phyloP scores from a whole-genome alignment of 1,140 invertebrate species.

The Drosophila littoralis region DNA sequence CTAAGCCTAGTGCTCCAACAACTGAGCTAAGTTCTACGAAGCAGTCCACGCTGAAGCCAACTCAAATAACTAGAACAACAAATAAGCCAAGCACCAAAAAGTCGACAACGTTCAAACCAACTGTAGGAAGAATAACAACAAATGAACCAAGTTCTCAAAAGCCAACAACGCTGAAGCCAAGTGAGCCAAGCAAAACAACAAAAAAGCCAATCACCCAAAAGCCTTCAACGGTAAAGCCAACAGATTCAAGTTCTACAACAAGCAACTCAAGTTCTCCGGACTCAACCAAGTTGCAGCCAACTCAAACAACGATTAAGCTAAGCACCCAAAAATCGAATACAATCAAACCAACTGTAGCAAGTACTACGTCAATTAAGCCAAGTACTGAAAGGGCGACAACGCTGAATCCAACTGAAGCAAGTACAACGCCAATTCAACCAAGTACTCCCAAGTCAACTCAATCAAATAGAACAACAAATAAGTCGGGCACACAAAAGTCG shows the following conservation, averaged over 20 bases:
- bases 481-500: background rate
- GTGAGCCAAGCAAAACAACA: background rate
- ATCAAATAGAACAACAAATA: no score
- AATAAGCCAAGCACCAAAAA: no score
- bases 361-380: background rate
- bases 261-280: background rate
- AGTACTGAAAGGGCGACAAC: background rate
- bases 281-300: background rate
- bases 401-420: no score
- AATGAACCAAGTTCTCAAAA: no score
- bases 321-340: background rate
- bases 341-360: background rate
- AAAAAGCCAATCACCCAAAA: background rate
- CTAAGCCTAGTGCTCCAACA: background rate
- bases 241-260: background rate
- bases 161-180: background rate
- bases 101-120: no score
- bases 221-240: no score
- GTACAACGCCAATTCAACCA: background rate
- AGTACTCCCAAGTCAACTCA: background rate
- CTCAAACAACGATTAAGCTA: background rate
- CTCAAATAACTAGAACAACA: no score
- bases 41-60: no score
- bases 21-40: conserved; percentile 2
- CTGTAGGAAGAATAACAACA: no score